Base-by-base conservation (phyloP, 2,113 vertebrate species). In the Chrysochloris asiatica region DNA sequence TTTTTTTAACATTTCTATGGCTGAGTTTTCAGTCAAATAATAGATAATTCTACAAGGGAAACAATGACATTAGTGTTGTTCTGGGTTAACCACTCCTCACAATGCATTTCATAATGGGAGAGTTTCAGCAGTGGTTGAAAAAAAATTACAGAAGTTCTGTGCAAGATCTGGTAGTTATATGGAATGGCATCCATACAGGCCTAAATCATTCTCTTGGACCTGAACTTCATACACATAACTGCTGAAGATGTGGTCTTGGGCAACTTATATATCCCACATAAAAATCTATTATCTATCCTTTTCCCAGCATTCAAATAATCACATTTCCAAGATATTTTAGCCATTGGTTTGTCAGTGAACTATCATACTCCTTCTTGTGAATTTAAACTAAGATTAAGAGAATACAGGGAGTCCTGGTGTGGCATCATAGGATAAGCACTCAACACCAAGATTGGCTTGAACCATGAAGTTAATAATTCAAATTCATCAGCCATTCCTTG, bases 361-460 rank as follows among this genome's bases (percentile, higher is more conserved):
- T 50, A 61, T 82, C n/a, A 54, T 48, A 69, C 26, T 79, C 5
- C 36, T 86, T 89, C 76, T 61, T 83, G 36, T 83, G 16, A 89
- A 69, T 79, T 86, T 89, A 59, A 91, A 19, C 61, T 73, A 87
- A 85, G 28, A 88, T 26, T 9, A 61, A 72, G 43, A 89, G 8
- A 73, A 67, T 52, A 83, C 12, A 67, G 81, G 72, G 82, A 88
- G 6, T n/a, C n/a, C n/a, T n/a, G n/a, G n/a, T n/a, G n/a, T n/a
- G n/a, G n/a, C n/a, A n/a, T n/a, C n/a, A n/a, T n/a, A n/a, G n/a
- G n/a, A n/a, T n/a, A n/a, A n/a, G n/a, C n/a, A n/a, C n/a, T n/a
- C n/a, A n/a, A n/a, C n/a, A n/a, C n/a, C n/a, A n/a, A n/a, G n/a
- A n/a, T n/a, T n/a, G n/a, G n/a, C n/a, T n/a, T n/a, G n/a, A n/a